Evolutionary conservation across 2,113 vertebrate genomes (phyloP).

Genomic region (Canis aureus): DNA sequence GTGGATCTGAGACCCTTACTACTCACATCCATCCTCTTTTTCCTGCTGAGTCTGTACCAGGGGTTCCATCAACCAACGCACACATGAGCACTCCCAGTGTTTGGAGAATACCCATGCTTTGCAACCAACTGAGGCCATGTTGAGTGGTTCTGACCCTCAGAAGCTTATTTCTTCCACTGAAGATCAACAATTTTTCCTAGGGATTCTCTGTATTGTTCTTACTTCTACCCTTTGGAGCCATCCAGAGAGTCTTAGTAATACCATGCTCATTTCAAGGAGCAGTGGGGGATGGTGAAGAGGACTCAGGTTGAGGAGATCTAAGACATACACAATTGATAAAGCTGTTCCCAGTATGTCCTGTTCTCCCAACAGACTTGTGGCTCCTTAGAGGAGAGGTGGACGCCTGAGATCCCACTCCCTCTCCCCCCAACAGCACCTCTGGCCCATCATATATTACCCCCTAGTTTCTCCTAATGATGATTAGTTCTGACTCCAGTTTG

Average conservation of each 20-base stretch:
- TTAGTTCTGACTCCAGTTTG: neutral
- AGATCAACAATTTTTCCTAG: neutral
- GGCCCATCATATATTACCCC: neutral
- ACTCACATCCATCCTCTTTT: neutral
- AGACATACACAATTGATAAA: neutral
- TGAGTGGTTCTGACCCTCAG: neutral
- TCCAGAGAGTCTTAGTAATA: neutral
- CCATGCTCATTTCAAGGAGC: neutral
- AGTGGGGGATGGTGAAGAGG: neutral
- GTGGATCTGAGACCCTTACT: neutral
- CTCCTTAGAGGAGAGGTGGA: neutral
- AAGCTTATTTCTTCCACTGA: neutral
- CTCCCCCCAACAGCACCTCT: neutral
- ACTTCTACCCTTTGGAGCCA: neutral
- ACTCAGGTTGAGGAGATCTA: fast-evolving
- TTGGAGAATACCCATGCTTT: neutral
- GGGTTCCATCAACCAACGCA: fast-evolving
- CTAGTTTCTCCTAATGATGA: neutral
- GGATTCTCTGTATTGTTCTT: neutral
- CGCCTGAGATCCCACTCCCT: neutral
- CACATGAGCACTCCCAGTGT: fast-evolving
- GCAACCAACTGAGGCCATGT: neutral
- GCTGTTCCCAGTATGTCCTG: neutral
- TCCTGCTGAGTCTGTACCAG: neutral
- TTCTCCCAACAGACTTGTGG: neutral